Evolutionary conservation across 37 sponge, comb jelly and placozoan genomes (phyloP).

Genomic region (Lycopodina hypogea): DNA sequence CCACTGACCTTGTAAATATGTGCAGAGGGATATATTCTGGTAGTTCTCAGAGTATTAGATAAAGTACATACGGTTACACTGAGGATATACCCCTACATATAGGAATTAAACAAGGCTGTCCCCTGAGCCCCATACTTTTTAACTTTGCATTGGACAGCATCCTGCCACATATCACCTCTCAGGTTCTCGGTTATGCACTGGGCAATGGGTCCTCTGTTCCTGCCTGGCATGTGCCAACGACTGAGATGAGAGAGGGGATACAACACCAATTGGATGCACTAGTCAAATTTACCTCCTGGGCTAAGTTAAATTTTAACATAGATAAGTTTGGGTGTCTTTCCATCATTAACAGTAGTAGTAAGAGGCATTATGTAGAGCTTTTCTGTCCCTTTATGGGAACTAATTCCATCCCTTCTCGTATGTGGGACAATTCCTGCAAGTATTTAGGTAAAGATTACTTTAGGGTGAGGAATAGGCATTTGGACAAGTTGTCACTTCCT

Average conservation of each 20-base stretch:
- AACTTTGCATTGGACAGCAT: conserved; percentile 27
- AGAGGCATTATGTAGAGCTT: not conserved
- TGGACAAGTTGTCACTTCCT: too few species aligned
- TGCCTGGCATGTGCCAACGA: conserved; percentile 31
- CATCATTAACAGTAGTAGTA: not conserved
- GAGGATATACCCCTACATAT: not conserved
- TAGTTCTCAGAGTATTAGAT: not conserved
- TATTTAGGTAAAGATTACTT: too few species aligned
- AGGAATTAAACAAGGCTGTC: conserved; percentile 54
- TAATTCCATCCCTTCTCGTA: too few species aligned
- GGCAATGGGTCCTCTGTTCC: not conserved
- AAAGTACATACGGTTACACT: not conserved
- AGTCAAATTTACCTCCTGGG: conserved; percentile 18
- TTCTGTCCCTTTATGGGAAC: too few species aligned
- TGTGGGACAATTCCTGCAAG: too few species aligned
- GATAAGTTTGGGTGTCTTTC: conserved; percentile 31
- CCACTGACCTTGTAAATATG: not conserved
- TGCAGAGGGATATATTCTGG: conserved; percentile 25
- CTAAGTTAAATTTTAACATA: conserved; percentile 23
- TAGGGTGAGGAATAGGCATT: too few species aligned
- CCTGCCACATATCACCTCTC: not conserved
- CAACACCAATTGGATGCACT: not conserved
- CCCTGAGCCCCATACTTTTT: conserved; percentile 39
- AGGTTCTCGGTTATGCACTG: not conserved
- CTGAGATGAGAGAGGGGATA: not conserved